These are phyloP conservation scores for Heptranchias perlo DNA, from an alignment of 2,113 vertebrate species.

Conservation along the genomic window DNA sequence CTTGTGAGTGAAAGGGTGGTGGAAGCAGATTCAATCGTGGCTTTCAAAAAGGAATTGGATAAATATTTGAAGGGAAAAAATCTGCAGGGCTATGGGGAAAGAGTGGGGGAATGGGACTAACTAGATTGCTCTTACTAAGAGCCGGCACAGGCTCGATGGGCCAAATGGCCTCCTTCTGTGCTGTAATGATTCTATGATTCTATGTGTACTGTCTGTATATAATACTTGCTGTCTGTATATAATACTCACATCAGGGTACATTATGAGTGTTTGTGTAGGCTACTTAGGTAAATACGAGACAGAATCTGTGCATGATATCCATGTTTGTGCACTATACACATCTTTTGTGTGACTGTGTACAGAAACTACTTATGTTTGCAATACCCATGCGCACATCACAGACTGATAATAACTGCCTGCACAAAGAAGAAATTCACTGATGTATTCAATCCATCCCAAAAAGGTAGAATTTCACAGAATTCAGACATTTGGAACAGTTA, in stretches of 20 bases:
- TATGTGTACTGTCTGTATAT: too few species aligned
- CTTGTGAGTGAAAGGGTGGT: too few species aligned
- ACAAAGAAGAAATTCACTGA: not conserved
- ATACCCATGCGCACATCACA: not conserved
- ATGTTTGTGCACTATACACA: not conserved
- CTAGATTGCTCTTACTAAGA: too few species aligned
- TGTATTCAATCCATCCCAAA: not conserved
- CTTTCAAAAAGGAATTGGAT: too few species aligned
- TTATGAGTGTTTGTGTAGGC: not conserved
- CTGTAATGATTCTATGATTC: too few species aligned
- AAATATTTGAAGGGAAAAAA: too few species aligned
- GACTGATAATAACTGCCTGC: not conserved
- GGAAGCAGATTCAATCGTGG: too few species aligned
- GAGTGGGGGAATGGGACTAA: too few species aligned
- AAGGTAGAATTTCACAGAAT: not conserved
- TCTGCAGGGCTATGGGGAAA: too few species aligned
- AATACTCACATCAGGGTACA: not conserved
- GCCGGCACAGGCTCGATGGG: too few species aligned
- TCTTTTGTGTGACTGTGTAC: not conserved
- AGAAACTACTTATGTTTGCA: not conserved
- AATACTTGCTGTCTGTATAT: not conserved
- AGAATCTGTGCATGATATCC: not conserved
- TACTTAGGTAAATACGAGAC: not conserved
- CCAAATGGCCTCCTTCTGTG: too few species aligned
- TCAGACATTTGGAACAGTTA: not conserved